Evolutionary conservation across 2,113 vertebrate genomes (phyloP), one percentile per base, ranked within the genome.

Genomic region (Sapajus apella): DNA sequence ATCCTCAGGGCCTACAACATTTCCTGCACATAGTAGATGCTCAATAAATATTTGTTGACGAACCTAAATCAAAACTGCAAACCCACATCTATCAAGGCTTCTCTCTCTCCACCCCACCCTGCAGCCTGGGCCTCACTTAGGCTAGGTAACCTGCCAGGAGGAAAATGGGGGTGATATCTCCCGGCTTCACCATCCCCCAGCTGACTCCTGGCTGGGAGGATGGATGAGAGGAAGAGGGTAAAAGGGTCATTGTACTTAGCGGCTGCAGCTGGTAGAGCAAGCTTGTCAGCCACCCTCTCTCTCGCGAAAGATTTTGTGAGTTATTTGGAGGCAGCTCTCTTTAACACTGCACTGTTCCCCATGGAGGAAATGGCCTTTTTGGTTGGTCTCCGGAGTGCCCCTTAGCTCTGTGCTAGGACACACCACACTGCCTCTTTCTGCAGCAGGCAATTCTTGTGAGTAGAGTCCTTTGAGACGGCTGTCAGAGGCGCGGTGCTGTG

Each of bases 231-330:
- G 40, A 56, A 91, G 50, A 37, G 61, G 3, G 35, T 52, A 9
- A 16, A 37, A 9, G 25, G 72, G 17, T 32, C 50, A 18, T 32
- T 64, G 45, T 47, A 14, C 35, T 58, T 10, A 8, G 9, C 20
- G 14, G 45, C 27, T 45, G 40, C 56, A 64, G 11, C 61, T 64
- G 61, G 61, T 64, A 30, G 12, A 64, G 61, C 11, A 13, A 14
- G 58, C 5, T 30, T 30, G 16, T 45, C 30, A 66, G 13, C 16
- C 0, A 0, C 66, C 56, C 25, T 4, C 58, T 82, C 30, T 43
- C 23, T 18, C 21, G 0, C 0, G 0, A 18, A 18, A 3, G 35
- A 64, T 32, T 40, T 8, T 11, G 47, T 45, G 52, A 43, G n/a
- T 6, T 73, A 64, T 72, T 87, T 45, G 58, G 58, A 56, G 61